Base-by-base conservation (phyloP, 2,113 vertebrate genomes). In the Archilochus colubris region DNA sequence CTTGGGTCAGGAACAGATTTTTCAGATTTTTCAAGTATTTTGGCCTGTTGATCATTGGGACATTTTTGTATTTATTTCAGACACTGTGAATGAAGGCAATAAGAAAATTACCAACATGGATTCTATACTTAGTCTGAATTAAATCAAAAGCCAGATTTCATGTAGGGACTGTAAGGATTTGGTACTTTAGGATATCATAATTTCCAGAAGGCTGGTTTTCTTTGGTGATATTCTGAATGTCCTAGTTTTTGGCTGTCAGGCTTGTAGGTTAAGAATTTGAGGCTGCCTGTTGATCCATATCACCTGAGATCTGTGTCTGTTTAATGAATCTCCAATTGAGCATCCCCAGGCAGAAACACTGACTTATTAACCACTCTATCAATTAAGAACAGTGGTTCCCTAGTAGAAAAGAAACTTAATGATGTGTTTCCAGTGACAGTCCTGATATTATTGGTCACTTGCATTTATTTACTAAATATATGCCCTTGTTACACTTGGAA, bases 181-280 rank as follows among this genome's bases (percentile, higher is more conserved):
- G 38, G 62, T 91, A 7, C 40, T 82, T 89, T 12, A 43, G 70
- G 81, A 82, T 58, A 62, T 25, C 40, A 50, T 86, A 10, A 46
- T 93, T 94, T 89, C 59, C 63, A 87, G 82, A 89, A 82, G 66
- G 50, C 15, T 79, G 62, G 3, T 57, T 85, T 94, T 88, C 70
- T 82, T 33, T 67, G 76, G 61, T 94, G 66, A 22, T 73, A 7
- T 87, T 85, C 63, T 79, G 43, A 67, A 50, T 82, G 38, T 28
- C 67, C 55, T 46, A 53, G 51, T 40, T 89, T 63, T 74, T 82
- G 81, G 63, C 70, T 85, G n/a, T 67, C 63, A 57, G 53, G 48
- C 46, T 43, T 57, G 67, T n/a, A 64, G 40, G 54, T 54, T 94
- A 78, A 77, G 87, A 67, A 51, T 57, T 63, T 38, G 82, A 91